Evolutionary conservation across 2,888 invertebrate species (phyloP).

Genomic region (Copidosoma aretas): DNA sequence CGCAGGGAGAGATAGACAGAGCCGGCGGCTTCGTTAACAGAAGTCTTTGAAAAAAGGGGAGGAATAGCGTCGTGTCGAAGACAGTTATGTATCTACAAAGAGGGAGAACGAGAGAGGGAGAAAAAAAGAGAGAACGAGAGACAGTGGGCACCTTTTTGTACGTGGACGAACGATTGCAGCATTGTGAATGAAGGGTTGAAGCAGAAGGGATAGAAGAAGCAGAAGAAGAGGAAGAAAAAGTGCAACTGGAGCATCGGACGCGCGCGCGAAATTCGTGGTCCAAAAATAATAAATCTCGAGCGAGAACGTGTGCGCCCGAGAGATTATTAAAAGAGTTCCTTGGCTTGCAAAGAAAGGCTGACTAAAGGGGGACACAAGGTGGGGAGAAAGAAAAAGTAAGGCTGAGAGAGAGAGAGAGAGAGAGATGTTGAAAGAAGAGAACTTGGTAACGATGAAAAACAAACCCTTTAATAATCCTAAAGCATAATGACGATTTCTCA

Average conservation of each 20-base stretch:
- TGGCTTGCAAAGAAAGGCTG: too few relatives aligned
- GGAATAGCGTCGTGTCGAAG: constrained; percentile 30
- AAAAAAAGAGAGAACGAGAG: not conserved
- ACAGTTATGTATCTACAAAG: constrained; percentile 8
- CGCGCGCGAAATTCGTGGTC: constrained; percentile 48
- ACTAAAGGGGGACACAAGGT: constrained; percentile 26
- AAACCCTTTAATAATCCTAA: not conserved
- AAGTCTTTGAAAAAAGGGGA: constrained; percentile 21
- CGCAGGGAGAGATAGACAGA: constrained; percentile 9
- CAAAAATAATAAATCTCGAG: constrained; percentile 63
- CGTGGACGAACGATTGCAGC: constrained; percentile 5
- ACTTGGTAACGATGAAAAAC: constrained; percentile 40
- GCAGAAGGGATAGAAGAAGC: constrained; percentile 17
- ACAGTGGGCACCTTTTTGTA: not conserved
- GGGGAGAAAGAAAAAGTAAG: constrained; percentile 20
- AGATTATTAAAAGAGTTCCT: constrained; percentile 59
- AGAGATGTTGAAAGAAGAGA: constrained; percentile 19
- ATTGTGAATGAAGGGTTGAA: constrained; percentile 26
- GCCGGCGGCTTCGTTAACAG: constrained; percentile 34
- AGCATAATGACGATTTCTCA: constrained; percentile 2
- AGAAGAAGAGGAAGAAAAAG: constrained; percentile 35
- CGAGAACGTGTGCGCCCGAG: constrained; percentile 51
- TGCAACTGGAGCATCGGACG: constrained; percentile 47
- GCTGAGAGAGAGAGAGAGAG: not conserved
- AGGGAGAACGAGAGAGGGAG: constrained; percentile 1